Evolutionary conservation across 2,113 vertebrate genomes (phyloP).

Genomic region (Boulengeromyrus knoepffleri): DNA sequence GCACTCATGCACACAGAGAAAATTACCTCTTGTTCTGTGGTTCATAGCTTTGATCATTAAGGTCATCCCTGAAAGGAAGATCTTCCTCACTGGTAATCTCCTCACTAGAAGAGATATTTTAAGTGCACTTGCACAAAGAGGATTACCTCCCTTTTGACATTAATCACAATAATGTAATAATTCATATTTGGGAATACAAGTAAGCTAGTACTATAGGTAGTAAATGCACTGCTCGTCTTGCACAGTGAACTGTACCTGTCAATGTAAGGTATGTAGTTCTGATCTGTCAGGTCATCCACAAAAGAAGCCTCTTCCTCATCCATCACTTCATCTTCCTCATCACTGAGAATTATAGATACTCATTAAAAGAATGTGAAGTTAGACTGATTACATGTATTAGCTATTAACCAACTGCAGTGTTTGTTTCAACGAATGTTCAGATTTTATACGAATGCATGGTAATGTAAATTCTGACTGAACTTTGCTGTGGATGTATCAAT

Average conservation of each 20-base stretch:
- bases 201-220: neutral
- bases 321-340: slow-evolving; percentile 64
- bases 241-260: slow-evolving; percentile 9
- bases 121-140: neutral
- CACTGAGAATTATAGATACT: neutral
- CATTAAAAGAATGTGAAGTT: neutral
- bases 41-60: slow-evolving; percentile 72
- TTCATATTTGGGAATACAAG: neutral
- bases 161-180: neutral
- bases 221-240: neutral
- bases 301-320: slow-evolving; percentile 51
- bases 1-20: neutral
- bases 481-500: neutral
- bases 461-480: neutral
- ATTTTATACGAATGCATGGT: neutral
- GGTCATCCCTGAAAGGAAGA: slow-evolving; percentile 75
- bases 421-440: neutral
- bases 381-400: neutral
- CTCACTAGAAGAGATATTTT: slow-evolving; percentile 26
- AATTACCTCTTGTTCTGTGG: slow-evolving; percentile 74
- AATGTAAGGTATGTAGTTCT: slow-evolving; percentile 4
- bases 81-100: slow-evolving; percentile 67
- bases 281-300: slow-evolving; percentile 11
- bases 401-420: neutral
- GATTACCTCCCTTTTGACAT: neutral